Conservation (phyloP, 2,113 vertebrate genomes). For the Phalacrocorax pelagicus region DNA sequence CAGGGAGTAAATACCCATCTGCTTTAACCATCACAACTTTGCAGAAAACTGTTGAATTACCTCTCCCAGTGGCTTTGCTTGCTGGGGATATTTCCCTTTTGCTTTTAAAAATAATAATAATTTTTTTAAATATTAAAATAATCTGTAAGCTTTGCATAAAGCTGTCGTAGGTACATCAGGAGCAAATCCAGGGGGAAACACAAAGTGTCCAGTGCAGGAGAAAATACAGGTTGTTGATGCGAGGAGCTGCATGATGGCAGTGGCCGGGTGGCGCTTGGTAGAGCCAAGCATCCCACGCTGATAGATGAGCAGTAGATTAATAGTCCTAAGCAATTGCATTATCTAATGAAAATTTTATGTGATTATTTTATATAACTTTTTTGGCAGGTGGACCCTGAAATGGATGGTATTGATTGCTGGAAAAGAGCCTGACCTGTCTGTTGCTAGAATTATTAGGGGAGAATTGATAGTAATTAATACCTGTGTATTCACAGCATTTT, state of each 20-base stretch:
- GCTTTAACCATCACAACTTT: not conserved
- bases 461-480: conserved; percentile 72
- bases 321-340: conserved; percentile 66
- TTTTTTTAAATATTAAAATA: not conserved
- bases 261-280: not conserved
- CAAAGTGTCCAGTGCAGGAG: not conserved
- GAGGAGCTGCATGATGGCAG: not conserved
- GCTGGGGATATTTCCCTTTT: not conserved
- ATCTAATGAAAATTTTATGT: conserved; percentile 70
- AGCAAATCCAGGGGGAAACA: not conserved
- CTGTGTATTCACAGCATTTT: conserved; percentile 63
- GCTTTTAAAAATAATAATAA: not conserved
- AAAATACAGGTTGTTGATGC: not conserved
- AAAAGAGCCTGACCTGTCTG: conserved; percentile 57
- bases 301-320: conserved; percentile 63
- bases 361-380: conserved; percentile 73
- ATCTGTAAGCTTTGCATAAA: not conserved
- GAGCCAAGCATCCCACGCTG: not conserved
- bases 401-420: conserved; percentile 64
- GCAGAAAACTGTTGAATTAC: not conserved
- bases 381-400: conserved; percentile 64
- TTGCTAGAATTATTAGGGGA: conserved; percentile 56
- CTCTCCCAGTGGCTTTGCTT: not conserved
- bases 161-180: not conserved
- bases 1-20: not conserved